A percentile compares a stretch with the other conserved stretches of the same genome.
These are phyloP conservation scores for Ophion ellenae DNA, from an alignment of 2,888 invertebrate genomes.

Conservation along the genomic window DNA sequence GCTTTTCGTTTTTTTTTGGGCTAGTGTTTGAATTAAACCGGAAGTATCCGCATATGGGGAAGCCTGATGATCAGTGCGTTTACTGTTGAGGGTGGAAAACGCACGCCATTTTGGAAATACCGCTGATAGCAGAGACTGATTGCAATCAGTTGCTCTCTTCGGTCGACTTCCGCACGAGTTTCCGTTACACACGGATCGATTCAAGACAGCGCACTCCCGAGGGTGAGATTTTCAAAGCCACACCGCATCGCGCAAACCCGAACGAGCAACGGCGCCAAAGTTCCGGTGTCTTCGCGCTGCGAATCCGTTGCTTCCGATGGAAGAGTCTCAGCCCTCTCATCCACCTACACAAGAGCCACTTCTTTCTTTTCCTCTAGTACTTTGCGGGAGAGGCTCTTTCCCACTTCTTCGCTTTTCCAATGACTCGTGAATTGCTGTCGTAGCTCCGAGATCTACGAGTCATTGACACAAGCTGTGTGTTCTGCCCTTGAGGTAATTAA, in stretches of 20 bases:
- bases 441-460: conserved; percentile 17
- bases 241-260: neutral
- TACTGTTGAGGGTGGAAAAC: neutral
- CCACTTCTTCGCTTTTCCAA: conserved; percentile 16
- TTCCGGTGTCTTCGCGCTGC: conserved; percentile 34
- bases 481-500: neutral
- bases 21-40: neutral
- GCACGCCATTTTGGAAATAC: conserved; percentile 69
- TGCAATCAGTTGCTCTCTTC: conserved; percentile 80
- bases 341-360: conserved; percentile 15
- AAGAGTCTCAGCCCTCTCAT: conserved; percentile 8
- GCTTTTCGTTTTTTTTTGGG: too few species aligned
- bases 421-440: conserved; percentile 8
- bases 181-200: conserved; percentile 67
- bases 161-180: conserved; percentile 73
- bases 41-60: neutral
- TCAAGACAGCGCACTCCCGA: conserved; percentile 53
- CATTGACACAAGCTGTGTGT: conserved; percentile 1
- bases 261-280: conserved; percentile 22
- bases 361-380: conserved; percentile 1
- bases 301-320: conserved; percentile 32
- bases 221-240: conserved; percentile 22
- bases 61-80: neutral
- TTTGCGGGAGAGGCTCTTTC: conserved; percentile 3
- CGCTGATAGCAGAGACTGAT: conserved; percentile 73